Conservation (phyloP, 2,113 vertebrate genomes). For the Myotis davidii region DNA sequence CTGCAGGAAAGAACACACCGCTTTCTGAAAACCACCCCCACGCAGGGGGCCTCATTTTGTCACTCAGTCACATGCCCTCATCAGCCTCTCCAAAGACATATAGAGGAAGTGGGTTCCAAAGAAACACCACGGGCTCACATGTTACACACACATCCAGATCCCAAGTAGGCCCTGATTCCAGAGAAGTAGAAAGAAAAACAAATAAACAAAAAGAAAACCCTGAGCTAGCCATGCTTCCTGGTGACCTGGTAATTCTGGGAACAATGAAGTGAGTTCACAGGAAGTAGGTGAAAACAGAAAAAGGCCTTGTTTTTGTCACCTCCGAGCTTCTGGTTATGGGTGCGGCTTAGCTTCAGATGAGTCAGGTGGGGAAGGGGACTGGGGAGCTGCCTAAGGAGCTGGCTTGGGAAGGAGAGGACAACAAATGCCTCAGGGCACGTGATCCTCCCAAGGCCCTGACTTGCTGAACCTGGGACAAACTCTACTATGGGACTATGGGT, state of each 20-base stretch:
- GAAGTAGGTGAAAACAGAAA: background rate
- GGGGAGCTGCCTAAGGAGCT: background rate
- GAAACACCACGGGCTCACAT: background rate
- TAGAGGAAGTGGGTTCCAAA: background rate
- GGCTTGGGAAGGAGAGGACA: background rate
- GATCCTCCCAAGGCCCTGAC: background rate
- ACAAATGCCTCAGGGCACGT: background rate
- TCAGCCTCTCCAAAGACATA: background rate
- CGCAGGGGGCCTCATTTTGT: background rate
- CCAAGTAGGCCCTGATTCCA: background rate
- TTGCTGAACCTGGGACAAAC: background rate
- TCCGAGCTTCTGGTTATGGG: background rate
- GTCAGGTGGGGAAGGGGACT: background rate
- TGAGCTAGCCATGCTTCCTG: background rate
- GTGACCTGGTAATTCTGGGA: constrained; percentile 25
- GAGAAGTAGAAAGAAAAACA: constrained; percentile 5
- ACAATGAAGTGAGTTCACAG: background rate
- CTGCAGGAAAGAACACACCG: background rate
- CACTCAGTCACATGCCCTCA: background rate
- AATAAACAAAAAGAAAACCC: background rate
- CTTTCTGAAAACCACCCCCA: background rate
- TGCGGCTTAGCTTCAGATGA: background rate
- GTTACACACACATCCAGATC: background rate
- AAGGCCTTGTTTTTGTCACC: background rate
- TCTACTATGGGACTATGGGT: background rate